Base-by-base conservation (phyloP, 1,140 invertebrate species). In the Cotesia vestalis region DNA sequence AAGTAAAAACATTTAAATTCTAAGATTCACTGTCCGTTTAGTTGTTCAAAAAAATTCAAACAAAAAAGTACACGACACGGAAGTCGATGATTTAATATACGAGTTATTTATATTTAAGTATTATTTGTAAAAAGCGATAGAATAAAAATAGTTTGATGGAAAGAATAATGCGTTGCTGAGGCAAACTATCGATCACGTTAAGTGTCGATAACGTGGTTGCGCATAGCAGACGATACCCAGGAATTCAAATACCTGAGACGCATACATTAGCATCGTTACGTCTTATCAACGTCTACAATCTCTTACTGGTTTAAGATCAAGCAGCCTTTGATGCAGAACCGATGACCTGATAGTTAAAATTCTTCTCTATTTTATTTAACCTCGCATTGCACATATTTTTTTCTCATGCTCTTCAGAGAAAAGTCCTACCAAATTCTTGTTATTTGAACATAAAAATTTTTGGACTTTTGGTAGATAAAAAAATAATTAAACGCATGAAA, bases 251-350 rank as follows among this genome's bases (percentile, higher is more conserved):
- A 76, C 75, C 71, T 70, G 78, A 76, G 69, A 72, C 59, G 76
- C 75, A 77, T 80, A 78, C 66, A 79, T 79, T 78, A 79, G 71
- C 53, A 57, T 75, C 69, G 73, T 69, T 68, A 70, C 34, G 69
- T 34, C 61, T 36, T 73, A 73, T 76, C 74, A 68, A 59, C 51
- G 69, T 72, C 70, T 72, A 62, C 59, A 69, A 75, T 75, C 74
- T 72, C 20, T 60, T 59, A 69, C 69, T 51, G 60, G 66, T 69
- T 61, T 20, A 35, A 36, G 46, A 17, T 69, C 17, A 67, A 53
- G 17, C 61, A 70, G 52, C 57, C 59, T 40, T 46, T 70, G 53
- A 36, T 35, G 60, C 51, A 59, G 60, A 51, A 74, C 40, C 68
- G 63, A 72, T 75, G 69, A 73, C 66, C 72, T 59, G 38, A 35